These are phyloP conservation scores for Saturnia japonica DNA, from an alignment of 2,888 invertebrate genomes.

Conservation along the genomic window DNA sequence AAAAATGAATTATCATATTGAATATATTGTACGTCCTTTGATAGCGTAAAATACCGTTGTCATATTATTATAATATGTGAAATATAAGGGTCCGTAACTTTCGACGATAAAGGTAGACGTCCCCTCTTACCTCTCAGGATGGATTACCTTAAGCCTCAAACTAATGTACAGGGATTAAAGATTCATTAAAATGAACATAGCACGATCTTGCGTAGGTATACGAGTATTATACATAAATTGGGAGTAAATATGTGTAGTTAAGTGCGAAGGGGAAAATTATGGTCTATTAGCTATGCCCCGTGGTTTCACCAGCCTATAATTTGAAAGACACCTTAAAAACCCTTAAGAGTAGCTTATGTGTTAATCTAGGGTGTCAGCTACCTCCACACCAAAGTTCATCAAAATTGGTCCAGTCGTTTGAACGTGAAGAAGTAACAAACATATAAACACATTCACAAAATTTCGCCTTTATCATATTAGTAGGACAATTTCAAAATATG, in stretches of 20 bases:
- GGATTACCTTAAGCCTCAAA: conserved; percentile 14
- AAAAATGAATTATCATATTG: conserved; percentile 18
- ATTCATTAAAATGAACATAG: conserved; percentile 14
- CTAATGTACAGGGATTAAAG: conserved; percentile 17
- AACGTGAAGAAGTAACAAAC: too few species aligned
- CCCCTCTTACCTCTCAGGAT: conserved; percentile 11
- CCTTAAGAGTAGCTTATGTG: too few species aligned
- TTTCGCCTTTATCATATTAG: too few species aligned
- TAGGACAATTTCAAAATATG: too few species aligned
- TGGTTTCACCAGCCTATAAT: too few species aligned
- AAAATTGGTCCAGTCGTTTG: too few species aligned
- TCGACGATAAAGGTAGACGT: conserved; percentile 12
- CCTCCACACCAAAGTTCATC: too few species aligned
- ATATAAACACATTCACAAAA: too few species aligned
- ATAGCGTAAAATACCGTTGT: conserved; percentile 21
- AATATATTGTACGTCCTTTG: conserved; percentile 1
- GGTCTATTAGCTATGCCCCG: too few species aligned
- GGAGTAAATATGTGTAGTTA: neutral
- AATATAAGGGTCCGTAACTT: conserved; percentile 10
- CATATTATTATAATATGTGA: conserved; percentile 20
- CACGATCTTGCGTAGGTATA: neutral
- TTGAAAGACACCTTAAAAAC: too few species aligned
- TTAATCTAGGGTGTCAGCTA: too few species aligned
- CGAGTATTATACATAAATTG: neutral
- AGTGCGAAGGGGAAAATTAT: too few species aligned